Evolutionary conservation across 64 coral and sea anemone genomes (phyloP).

Genomic region (Astreopora myriophthalma): DNA sequence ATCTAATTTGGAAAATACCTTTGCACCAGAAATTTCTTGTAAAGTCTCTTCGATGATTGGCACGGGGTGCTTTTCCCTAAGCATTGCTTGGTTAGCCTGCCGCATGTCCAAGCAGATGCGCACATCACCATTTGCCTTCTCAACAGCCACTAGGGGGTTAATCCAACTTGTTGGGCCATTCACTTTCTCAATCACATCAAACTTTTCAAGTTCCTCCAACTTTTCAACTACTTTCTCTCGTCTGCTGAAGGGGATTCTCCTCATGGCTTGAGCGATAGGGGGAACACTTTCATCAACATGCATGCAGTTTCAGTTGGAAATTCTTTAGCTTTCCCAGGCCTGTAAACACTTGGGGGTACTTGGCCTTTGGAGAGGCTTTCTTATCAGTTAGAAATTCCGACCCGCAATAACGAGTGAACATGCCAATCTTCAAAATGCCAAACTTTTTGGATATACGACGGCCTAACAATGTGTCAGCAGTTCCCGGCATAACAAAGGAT

Average conservation of each 20-base stretch:
- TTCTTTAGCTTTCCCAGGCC: neutral
- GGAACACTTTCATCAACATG: neutral
- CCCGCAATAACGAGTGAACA: no score
- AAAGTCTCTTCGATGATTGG: neutral
- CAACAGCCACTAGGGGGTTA: neutral
- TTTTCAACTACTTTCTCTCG: neutral
- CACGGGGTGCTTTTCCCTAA: constrained; percentile 14
- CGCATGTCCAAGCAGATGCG: neutral
- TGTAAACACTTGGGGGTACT: no score
- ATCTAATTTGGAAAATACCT: neutral
- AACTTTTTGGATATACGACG: neutral
- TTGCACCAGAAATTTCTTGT: neutral
- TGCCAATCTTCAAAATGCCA: no score
- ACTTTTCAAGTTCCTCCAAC: neutral
- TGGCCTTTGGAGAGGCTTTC: no score
- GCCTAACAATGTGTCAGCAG: neutral
- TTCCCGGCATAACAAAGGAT: neutral
- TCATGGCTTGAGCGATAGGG: neutral
- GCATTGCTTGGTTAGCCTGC: neutral
- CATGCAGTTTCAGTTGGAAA: neutral
- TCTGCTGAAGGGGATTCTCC: neutral
- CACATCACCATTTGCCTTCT: neutral
- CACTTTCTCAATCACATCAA: neutral
- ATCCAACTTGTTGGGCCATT: neutral
- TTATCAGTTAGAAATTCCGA: no score